Evolutionary conservation across 2,113 vertebrate genomes (phyloP), one percentile per base, ranked within the genome.

Genomic region (Gopherus evgoodei): DNA sequence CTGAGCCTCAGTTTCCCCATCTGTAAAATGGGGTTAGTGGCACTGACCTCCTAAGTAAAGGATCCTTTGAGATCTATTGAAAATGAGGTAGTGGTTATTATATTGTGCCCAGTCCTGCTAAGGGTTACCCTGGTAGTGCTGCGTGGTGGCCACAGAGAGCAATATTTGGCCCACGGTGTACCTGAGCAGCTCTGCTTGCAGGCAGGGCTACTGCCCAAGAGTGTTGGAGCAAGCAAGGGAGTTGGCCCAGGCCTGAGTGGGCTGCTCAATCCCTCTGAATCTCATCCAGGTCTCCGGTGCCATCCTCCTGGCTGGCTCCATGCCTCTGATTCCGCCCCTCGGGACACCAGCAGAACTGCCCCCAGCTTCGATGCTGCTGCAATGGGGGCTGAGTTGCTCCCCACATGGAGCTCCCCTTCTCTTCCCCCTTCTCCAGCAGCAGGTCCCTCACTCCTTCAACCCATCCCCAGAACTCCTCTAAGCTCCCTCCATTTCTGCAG

Each of bases 81-180:
- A 69, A 35, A 69, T 19, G 31, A n/a, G 31, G 14, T 17, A 8
- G 31, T 31, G 31, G 12, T 17, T 65, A 62, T n/a, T 35, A n/a
- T 65, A 65, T 17, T 65, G 13, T n/a, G 14, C 62, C 16, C 31
- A n/a, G 31, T n/a, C 35, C 35, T 72, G 65, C n/a, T 72, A 9
- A 11, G 65, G 65, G 35, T 72, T 38, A 38, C 19, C n/a, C 5
- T 22, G 8, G 8, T 38, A 19, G n/a, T n/a, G 17, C n/a, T 72
- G n/a, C 4, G n/a, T 38, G n/a, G n/a, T 38, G 19, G 8, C 19
- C 65, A 72, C 9, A 8, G 35, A 52, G 42, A 31, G 21, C n/a
- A 22, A 49, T 21, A 1, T 2, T 69, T 6, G 38, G 21, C 57
- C 5, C 75, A 3, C 1, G 1, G 4, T 2, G 31, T 13, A 0